Evolutionary conservation across 2,797 vertebrate species (phyloP), one percentile per base, ranked within the genome.

Genomic region (Macroramphosus scolopax): DNA sequence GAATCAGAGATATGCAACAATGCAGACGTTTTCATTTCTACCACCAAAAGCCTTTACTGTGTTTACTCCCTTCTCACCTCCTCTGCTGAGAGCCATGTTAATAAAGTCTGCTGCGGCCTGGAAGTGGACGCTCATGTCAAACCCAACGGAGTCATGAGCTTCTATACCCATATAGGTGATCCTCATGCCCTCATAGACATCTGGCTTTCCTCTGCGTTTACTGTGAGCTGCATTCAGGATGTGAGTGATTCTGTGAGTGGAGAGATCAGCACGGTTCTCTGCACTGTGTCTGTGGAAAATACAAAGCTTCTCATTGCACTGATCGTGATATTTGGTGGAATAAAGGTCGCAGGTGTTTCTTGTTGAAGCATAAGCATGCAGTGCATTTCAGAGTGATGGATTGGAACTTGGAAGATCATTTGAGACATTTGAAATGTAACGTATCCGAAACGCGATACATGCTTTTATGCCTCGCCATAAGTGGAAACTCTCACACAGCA

Each of bases 81-180:
- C 80, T 41, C 78, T 87, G 68, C 78, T 84, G 35, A 97, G 88
- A 0, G 91, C 93, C 1, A 77, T 81, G 66, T 94, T 91, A 62
- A 97, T 96, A 73, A 97, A 98, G 53, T 94, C 91, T 0, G 94
- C 92, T 0, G 92, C 93, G 0, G 87, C 78, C 39, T 90, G 86
- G 77, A 98, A 97, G 83, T 94, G 91, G 79, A 90, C 78, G 13
- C 92, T 97, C 91, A 96, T 93, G 84, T 97, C 92, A 15, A 92
- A 97, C 44, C 79, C 77, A 7, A 88, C 91, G 0, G 91, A 92
- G 75, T 97, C 93, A 0, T 86, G 91, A 8, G 92, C 94, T 42
- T 93, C 93, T 0, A 97, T 89, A 37, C 94, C 95, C 86, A 93
- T 85, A 72, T 95, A 95, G 41, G 83, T 83, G 72, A 97, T 92